Evolutionary conservation across 2,797 vertebrate species (phyloP).

Genomic region (Diplodus puntazzo): DNA sequence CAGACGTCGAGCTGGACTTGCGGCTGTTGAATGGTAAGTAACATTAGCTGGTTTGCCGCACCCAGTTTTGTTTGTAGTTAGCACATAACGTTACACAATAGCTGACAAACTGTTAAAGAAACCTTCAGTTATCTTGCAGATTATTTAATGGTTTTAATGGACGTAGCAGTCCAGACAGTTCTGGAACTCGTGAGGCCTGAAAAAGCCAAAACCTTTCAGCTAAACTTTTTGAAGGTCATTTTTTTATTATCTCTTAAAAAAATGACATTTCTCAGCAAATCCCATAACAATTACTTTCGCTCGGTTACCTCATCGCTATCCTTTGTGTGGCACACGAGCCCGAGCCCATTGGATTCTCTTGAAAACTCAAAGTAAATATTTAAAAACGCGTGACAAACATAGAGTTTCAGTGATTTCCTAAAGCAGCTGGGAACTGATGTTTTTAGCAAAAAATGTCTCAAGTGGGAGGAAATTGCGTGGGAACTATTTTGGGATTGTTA

Average conservation of each 20-base stretch:
- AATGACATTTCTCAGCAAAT: constrained; percentile 7
- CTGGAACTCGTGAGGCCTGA: too few species aligned
- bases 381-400: too few species aligned
- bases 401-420: constrained; percentile 5
- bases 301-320: not conserved
- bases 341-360: not conserved
- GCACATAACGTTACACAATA: too few species aligned
- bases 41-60: too few species aligned
- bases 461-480: not conserved
- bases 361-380: too few species aligned
- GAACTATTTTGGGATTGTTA: constrained; percentile 5
- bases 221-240: not conserved
- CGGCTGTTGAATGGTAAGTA: too few species aligned
- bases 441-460: not conserved
- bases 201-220: constrained; percentile 2
- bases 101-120: too few species aligned
- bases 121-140: too few species aligned
- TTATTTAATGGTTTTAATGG: too few species aligned
- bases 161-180: too few species aligned
- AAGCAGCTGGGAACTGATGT: not conserved
- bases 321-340: not conserved
- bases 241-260: constrained; percentile 1
- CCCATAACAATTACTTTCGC: not conserved
- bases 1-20: too few species aligned
- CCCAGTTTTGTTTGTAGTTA: too few species aligned